These are phyloP conservation scores for Eurytoma adleriae DNA, from an alignment of 2,888 invertebrate genomes.

Conservation along the genomic window DNA sequence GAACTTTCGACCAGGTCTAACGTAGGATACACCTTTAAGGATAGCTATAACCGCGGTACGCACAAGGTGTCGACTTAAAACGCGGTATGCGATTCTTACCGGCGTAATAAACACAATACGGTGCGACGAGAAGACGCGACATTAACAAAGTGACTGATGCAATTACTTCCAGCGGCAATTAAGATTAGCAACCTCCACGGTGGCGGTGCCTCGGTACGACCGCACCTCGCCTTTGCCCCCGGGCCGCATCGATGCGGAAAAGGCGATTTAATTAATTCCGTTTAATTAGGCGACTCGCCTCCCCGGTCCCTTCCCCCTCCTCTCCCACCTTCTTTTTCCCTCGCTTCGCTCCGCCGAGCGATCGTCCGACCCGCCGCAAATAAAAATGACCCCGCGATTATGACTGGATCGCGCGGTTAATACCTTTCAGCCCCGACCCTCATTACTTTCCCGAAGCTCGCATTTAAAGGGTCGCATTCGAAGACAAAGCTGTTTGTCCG, in stretches of 20 bases:
- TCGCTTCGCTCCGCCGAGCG: neutral
- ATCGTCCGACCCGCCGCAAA: too few relatives aligned
- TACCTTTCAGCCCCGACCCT: too few relatives aligned
- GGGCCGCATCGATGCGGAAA: constrained; percentile 29
- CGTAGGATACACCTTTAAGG: too few relatives aligned
- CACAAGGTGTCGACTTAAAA: too few relatives aligned
- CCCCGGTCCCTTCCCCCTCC: neutral
- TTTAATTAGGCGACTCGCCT: constrained; percentile 35
- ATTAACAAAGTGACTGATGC: constrained; percentile 23
- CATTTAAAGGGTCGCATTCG: too few relatives aligned
- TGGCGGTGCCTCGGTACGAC: neutral
- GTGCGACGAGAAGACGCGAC: neutral
- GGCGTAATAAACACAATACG: neutral
- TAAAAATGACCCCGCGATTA: too few relatives aligned
- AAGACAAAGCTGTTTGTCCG: too few relatives aligned
- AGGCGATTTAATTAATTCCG: constrained; percentile 51
- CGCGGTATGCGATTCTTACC: neutral
- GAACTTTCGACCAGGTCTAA: too few relatives aligned
- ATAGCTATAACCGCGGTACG: too few relatives aligned
- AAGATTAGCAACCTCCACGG: constrained; percentile 19
- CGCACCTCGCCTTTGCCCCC: neutral
- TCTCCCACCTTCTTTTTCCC: constrained; percentile 31
- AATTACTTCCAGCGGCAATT: constrained; percentile 31
- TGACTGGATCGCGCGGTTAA: too few relatives aligned
- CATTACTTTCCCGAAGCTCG: too few relatives aligned